Evolutionary conservation across 2,113 vertebrate genomes (phyloP), one percentile per base, ranked within the genome.

Genomic region (Oncorhynchus clarkii): DNA sequence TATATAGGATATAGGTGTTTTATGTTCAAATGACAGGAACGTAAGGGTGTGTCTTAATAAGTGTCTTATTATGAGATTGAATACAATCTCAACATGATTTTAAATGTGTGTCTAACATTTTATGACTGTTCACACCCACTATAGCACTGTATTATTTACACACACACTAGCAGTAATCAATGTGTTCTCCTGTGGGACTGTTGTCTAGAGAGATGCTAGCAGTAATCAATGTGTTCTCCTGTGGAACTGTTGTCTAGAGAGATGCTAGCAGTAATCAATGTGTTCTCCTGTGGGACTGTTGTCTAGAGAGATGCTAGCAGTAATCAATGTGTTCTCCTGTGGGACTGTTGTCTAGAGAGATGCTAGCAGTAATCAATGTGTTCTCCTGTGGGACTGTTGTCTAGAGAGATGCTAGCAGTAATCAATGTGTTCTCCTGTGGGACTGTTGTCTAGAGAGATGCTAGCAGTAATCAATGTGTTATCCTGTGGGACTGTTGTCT

Each of bases 291-390:
- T 79, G 78, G 48, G 31, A 4, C 60, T 67, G 72, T 54, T 72
- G 86, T 86, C 88, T 86, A 83, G 80, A 87, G 79, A 82, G 75
- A 82, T 57, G 79, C 57, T 67, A 51, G 20, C 34, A 75, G 73
- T 75, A 90, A 92, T 93, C 88, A 87, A 84, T 89, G 85, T 31
- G 51, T 70, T 77, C 79, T 84, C 78, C 72, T 83, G 79, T 79
- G 78, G 48, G 31, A 4, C 57, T 67, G 72, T 54, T 72, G 86
- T 86, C 88, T 86, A 83, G 80, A 87, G 79, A 82, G 75, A 82
- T 57, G 79, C 62, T 67, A 51, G 20, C 34, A 75, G 70, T 75
- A 90, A 92, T 93, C 88, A 87, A 82, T 89, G 85, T 31, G 57
- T 70, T 77, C 78, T 84, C 78, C 71, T 83, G 79, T 79, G 78